Base-by-base conservation (phyloP, 2,113 vertebrate genomes). In the Corythaeola cristata region DNA sequence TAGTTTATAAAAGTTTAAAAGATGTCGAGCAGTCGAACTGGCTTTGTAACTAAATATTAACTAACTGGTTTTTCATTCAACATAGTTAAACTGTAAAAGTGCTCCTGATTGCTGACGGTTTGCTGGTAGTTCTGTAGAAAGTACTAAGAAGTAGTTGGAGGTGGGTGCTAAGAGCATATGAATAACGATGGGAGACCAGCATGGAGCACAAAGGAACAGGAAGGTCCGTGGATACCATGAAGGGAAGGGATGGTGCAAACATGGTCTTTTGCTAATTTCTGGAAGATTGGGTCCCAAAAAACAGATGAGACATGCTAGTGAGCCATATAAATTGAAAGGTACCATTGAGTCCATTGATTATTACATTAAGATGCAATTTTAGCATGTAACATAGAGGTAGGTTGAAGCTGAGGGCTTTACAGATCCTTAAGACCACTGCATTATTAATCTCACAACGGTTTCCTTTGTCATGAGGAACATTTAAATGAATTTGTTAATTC, bases 241-340 rank as follows among this genome's bases (percentile, higher is more conserved):
- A 44, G 24, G 47, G 22, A 58, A 64, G n/a, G 35, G 35, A 21
- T 60, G 21, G 8, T 52, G 5, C 22, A 33, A 91, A 53, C 2
- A 0, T 63, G 44, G 7, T n/a, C 27, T 33, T 73, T 32, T 41
- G 73, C 30, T 60, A 30, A 15, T 83, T 13, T 33, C 24, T 77
- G 13, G 35, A 77, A 47, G 26, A 19, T 1, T 21, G 27, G 15
- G 4, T 53, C 77, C 30, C 24, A 21, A 53, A 83, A 78, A 56
- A 17, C 49, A 7, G 7, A 2, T 8, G 39, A 60, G n/a, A 32
- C 0, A 0, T 56, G 13, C 52, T 71, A 23, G 32, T 47, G 47
- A 93, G 66, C 24, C 20, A 8, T 74, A 12, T 41, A 27, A 86
- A 75, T 78, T 41, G 44, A 52, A 21, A 78, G n/a, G 18, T 53